Base-by-base conservation (phyloP, 2,888 invertebrate species). In the Oxystoma pomonae region DNA sequence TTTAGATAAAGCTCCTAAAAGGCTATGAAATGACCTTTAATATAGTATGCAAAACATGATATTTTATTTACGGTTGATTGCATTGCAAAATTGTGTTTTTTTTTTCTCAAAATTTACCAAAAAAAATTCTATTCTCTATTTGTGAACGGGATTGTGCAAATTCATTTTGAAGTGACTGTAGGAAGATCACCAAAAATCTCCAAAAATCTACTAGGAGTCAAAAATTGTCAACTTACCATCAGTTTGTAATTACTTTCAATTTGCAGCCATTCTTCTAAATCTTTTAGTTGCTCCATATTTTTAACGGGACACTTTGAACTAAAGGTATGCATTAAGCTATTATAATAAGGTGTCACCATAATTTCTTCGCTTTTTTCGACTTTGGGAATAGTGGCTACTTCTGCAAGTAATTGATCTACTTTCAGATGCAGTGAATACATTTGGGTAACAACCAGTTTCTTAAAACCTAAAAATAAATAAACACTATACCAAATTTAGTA, bases 211-310 rank as follows among this genome's bases (percentile, higher is more conserved):
- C n/a, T n/a, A n/a, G n/a, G n/a, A n/a, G n/a, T n/a, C n/a, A n/a
- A n/a, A n/a, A n/a, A n/a, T n/a, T n/a, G n/a, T n/a, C n/a, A n/a
- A 18, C 9, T 55, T 55, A 55, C 55, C 55, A 55, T 55, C 12
- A 55, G 16, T 55, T 55, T n/a, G 55, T 16, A 17, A 7, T 55
- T 55, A 17, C 55, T 55, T 2, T 55, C 18, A 2, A 17, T 19
- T 16, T 16, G 2, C 1, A 55, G 55, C 18, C 55, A 55, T 19
- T 7, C 9, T 55, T 55, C 18, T 16, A 55, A 55, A 18, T 1
- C 19, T 55, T 16, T 17, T 2, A 55, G 55, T 16, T 17, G 17
- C 3, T 55, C 55, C 1, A 17, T 18, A 12, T 16, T 17, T 55
- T 55, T 55, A 17, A 55, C 17, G 16, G 55, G 12, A 7, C 18